Conservation (phyloP, 2,113 vertebrate species). For the Cyprinodon brontotheroides region DNA sequence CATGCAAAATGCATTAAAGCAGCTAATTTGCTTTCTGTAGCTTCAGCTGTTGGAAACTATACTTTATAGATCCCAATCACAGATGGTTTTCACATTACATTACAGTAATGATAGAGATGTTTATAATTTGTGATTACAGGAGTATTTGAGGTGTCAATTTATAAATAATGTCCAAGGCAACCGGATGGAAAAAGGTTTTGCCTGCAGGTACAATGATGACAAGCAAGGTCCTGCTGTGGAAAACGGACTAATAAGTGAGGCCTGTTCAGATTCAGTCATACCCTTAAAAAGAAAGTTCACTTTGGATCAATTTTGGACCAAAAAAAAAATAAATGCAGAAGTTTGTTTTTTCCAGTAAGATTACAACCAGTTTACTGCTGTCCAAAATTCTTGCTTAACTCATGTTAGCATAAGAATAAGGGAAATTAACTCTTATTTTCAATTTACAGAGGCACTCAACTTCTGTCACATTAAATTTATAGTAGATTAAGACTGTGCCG, state of each 20-base stretch:
- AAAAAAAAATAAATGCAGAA: conserved; percentile 36
- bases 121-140: not conserved
- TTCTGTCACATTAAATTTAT: too few species aligned
- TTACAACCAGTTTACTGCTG: conserved; percentile 27
- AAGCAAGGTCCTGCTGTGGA: conserved; percentile 38
- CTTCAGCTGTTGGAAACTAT: not conserved
- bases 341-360: conserved; percentile 37
- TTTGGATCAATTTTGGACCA: conserved; percentile 35
- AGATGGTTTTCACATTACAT: not conserved
- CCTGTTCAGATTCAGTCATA: conserved; percentile 16
- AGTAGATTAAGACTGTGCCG: too few species aligned
- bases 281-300: conserved; percentile 21
- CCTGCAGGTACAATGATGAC: conserved; percentile 23
- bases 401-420: conserved; percentile 12
- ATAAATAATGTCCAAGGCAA: conserved; percentile 20
- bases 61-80: conserved; percentile 3
- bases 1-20: not conserved
- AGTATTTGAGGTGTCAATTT: conserved; percentile 22
- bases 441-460: too few species aligned
- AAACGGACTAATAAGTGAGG: conserved; percentile 45
- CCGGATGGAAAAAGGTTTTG: conserved; percentile 15
- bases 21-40: not conserved
- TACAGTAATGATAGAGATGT: not conserved
- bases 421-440: too few species aligned
- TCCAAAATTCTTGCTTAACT: conserved; percentile 34